These are phyloP conservation scores for Acleris sparsana DNA, from an alignment of 2,888 invertebrate species.

Conservation along the genomic window DNA sequence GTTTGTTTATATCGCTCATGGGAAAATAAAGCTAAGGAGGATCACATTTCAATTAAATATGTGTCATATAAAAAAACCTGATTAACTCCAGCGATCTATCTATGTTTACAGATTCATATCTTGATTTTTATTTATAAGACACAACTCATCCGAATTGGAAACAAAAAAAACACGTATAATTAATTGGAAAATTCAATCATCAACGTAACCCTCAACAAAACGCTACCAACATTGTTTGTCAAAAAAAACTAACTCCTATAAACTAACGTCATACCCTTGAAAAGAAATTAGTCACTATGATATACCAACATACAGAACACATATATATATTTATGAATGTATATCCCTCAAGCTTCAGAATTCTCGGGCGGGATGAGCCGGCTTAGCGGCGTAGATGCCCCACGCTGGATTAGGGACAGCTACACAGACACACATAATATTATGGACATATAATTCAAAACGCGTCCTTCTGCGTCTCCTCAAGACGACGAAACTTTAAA, in stretches of 20 bases:
- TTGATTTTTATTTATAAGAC: too few species aligned
- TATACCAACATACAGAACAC: not conserved
- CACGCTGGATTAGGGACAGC: slow-evolving; percentile 22
- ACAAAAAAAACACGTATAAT: too few species aligned
- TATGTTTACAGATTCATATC: too few species aligned
- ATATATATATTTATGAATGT: not conserved
- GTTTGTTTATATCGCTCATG: too few species aligned
- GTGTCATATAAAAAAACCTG: too few species aligned
- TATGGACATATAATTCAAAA: not conserved
- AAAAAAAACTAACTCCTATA: too few species aligned
- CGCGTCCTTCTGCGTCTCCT: not conserved
- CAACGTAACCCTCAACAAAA: not conserved
- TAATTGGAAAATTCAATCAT: not conserved
- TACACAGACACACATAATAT: not conserved
- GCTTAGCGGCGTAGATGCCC: slow-evolving; percentile 29
- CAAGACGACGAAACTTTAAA: not conserved
- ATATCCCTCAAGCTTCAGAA: slow-evolving; percentile 20
- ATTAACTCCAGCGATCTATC: too few species aligned
- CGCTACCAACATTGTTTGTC: too few species aligned
- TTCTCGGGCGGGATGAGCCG: slow-evolving; percentile 23
- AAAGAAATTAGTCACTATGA: not conserved
- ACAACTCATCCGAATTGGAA: too few species aligned
- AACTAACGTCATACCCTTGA: too few species aligned
- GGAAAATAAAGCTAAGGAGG: too few species aligned
- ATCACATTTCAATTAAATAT: too few species aligned